Conservation (phyloP, 2,797 vertebrate genomes). For the Poliocrania exsul region DNA sequence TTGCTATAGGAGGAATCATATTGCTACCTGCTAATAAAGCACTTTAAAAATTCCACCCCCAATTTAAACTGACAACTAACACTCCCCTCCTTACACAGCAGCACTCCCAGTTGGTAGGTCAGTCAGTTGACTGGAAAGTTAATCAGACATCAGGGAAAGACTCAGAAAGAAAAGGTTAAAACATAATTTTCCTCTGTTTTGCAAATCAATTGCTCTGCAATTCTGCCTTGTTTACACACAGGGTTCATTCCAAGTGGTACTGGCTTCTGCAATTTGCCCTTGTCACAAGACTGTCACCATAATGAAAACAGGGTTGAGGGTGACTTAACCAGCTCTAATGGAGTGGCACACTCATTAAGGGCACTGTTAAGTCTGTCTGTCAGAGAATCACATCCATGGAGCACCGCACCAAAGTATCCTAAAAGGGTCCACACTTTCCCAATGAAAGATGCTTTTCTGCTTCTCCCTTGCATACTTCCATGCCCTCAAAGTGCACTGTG, state of each 20-base stretch:
- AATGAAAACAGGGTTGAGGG: conserved; percentile 61
- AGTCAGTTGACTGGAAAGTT: conserved; percentile 50
- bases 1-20: background rate
- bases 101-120: conserved; percentile 17
- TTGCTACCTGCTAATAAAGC: conserved; percentile 1
- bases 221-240: conserved; percentile 54
- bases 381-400: background rate
- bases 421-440: background rate
- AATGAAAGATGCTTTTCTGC: background rate
- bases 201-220: conserved; percentile 51
- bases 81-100: background rate
- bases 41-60: conserved; percentile 5
- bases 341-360: conserved; percentile 47
- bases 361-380: conserved; percentile 32
- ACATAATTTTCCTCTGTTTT: conserved; percentile 45
- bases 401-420: background rate
- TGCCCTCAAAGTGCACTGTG: background rate
- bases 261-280: conserved; percentile 60
- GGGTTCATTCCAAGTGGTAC: conserved; percentile 47
- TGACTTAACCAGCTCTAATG: conserved; percentile 58
- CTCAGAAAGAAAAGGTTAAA: conserved; percentile 60
- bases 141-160: conserved; percentile 48
- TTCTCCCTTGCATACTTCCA: background rate
- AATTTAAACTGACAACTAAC: background rate
- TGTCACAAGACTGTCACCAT: conserved; percentile 37